These are phyloP conservation scores for Atopsyche davidsoni DNA, from an alignment of 1,140 invertebrate genomes.

Conservation along the genomic window DNA sequence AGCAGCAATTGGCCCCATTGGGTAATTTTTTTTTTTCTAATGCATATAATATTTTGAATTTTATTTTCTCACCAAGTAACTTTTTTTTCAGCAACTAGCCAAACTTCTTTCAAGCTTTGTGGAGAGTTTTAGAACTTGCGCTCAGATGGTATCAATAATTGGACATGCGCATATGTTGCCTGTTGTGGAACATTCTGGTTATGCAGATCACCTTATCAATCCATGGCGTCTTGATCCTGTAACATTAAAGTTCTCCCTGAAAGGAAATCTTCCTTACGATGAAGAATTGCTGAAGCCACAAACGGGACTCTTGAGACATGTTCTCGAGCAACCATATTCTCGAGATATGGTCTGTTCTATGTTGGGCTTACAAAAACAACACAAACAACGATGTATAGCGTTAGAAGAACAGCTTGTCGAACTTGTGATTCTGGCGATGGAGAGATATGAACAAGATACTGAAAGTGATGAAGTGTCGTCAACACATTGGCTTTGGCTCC, in stretches of 20 bases:
- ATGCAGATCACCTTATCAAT: constrained; percentile 80
- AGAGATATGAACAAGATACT: constrained; percentile 70
- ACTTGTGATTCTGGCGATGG: constrained; percentile 86
- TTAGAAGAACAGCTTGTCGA: constrained; percentile 92
- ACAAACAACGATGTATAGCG: constrained; percentile 82
- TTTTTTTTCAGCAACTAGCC: constrained; percentile 65
- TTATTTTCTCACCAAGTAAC: constrained; percentile 13
- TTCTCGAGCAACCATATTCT: constrained; percentile 92
- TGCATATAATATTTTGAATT: neutral
- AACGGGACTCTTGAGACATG: constrained; percentile 79
- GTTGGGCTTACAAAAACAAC: constrained; percentile 88
- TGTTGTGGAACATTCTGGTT: constrained; percentile 84
- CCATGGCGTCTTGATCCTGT: constrained; percentile 87
- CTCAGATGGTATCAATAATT: constrained; percentile 93
- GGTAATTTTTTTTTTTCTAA: constrained; percentile 50
- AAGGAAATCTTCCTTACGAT: constrained; percentile 88
- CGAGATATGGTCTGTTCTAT: constrained; percentile 94
- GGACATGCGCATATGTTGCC: constrained; percentile 86
- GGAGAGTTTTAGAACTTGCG: constrained; percentile 83
- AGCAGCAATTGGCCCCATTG: constrained; percentile 83
- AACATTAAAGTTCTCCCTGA: constrained; percentile 80
- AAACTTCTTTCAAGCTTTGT: constrained; percentile 82
- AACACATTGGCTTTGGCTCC: constrained; percentile 84
- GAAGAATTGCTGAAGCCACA: constrained; percentile 86
- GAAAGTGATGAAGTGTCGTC: constrained; percentile 61